Conservation (phyloP, 2,888 invertebrate genomes). For the Andrena flavipes region DNA sequence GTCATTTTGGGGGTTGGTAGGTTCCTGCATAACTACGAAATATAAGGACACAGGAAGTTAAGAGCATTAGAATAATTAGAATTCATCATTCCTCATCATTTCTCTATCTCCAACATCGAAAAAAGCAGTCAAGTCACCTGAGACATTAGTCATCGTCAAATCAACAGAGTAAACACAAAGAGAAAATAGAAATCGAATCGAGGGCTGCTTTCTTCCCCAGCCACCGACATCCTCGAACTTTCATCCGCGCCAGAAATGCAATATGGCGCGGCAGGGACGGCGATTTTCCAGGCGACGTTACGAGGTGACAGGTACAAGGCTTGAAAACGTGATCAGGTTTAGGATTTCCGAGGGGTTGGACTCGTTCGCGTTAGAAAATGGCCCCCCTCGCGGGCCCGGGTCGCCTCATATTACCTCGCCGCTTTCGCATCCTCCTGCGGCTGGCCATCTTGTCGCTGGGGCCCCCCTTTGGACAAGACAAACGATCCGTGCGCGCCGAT, state of each 20-base stretch:
- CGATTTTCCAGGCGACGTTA: slow-evolving; percentile 29
- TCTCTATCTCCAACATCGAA: too few relatives aligned
- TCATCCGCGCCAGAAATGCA: slow-evolving; percentile 16
- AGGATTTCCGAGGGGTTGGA: slow-evolving; percentile 68
- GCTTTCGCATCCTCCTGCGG: slow-evolving; percentile 60
- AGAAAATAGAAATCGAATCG: neutral
- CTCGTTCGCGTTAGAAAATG: slow-evolving; percentile 70
- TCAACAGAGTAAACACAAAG: too few relatives aligned
- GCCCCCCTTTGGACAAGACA: slow-evolving; percentile 68
- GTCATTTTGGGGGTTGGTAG: too few relatives aligned
- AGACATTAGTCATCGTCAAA: neutral
- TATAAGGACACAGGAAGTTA: too few relatives aligned
- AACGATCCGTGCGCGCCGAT: slow-evolving; percentile 76
- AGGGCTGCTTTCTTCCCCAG: neutral
- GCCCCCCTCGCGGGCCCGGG: slow-evolving; percentile 66
- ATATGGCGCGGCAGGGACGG: neutral
- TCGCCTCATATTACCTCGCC: slow-evolving; percentile 77
- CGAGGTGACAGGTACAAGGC: slow-evolving; percentile 67
- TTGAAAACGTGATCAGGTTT: slow-evolving; percentile 69
- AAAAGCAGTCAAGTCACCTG: too few relatives aligned
- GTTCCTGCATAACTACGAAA: too few relatives aligned
- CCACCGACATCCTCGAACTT: neutral
- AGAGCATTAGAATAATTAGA: too few relatives aligned
- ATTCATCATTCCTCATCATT: too few relatives aligned
- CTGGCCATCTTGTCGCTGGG: slow-evolving; percentile 29